Base-by-base conservation (phyloP, 2,113 vertebrate genomes). In the Gallinago paraguaiae region DNA sequence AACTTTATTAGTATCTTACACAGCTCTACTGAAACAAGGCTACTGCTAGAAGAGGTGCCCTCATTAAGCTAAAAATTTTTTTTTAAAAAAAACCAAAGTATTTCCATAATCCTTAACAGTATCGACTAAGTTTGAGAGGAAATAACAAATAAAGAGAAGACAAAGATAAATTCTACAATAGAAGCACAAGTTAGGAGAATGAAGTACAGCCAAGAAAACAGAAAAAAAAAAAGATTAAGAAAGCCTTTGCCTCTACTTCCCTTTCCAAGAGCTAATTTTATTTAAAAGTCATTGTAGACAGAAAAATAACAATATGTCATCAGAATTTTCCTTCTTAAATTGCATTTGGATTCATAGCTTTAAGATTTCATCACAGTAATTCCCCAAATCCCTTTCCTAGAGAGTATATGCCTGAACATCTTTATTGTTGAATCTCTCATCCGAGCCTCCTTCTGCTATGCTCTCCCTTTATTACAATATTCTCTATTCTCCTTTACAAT, bases 301-400 rank as follows among this genome's bases (percentile, higher is more conserved):
- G 37, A 74, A 89, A 88, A 90, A 88, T 12, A 69, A 64, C 22
- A 53, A 23, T 9, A 45, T 20, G 30, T 22, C 37, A 91, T 23
- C 5, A 8, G 63, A 63, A 10, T 88, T 80, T 57, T 50, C n/a
- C 82, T 75, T 92, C 80, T 59, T 51, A 86, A 85, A 88, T 22
- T 92, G 50, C 39, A n/a, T 85, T 90, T 90, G 56, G 63, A 80
- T 90, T 86, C 37, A 67, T 4, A 82, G 75, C 75, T 88, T 81
- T 68, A 92, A 78, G 82, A 93, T 85, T 70, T 90, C 30, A 16
- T 46, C 70, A 93, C 67, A 70, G 27, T 92, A 95, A 89, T 90
- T 94, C 68, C 78, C 76, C 33, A 86, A 75, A 75, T 88, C 75
- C 82, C 75, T 71, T 83, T 93, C 71, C 90, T 94, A 88, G 68